Percentiles rank a stretch among this genome's conserved stretches.
phyloP scores from a whole-genome alignment of 2,797 vertebrate genomes.

The Momotus momota region DNA sequence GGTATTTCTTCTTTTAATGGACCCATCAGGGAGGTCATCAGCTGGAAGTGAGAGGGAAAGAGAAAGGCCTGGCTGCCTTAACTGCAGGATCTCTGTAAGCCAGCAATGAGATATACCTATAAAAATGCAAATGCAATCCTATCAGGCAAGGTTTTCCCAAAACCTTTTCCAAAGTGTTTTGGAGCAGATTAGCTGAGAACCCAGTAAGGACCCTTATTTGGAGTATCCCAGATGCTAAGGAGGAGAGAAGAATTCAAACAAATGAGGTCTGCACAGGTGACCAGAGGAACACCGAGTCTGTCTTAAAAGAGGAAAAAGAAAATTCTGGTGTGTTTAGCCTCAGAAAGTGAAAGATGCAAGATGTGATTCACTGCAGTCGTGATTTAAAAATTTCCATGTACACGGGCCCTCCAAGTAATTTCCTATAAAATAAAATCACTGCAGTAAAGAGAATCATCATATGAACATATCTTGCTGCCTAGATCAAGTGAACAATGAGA shows the following conservation, averaged over 20 bases:
- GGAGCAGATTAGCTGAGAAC: neutral
- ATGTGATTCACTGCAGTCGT: neutral
- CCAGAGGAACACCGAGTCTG: neutral
- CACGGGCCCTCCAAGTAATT: neutral
- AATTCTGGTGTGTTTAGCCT: neutral
- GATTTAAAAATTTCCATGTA: neutral
- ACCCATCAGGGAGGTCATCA: neutral
- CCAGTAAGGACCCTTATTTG: neutral
- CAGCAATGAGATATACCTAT: neutral
- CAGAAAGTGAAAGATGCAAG: neutral
- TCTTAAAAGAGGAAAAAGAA: neutral
- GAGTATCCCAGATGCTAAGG: neutral
- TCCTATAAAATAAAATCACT: neutral
- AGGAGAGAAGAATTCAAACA: neutral
- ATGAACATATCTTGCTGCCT: neutral
- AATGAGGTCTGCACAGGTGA: neutral
- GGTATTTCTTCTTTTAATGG: neutral
- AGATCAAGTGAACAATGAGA: neutral
- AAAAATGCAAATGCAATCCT: conserved; percentile 14
- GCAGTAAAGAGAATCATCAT: neutral
- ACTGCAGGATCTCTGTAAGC: neutral
- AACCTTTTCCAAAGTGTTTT: neutral
- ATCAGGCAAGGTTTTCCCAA: neutral
- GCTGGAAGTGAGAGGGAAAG: neutral
- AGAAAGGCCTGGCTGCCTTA: neutral